Evolutionary conservation across 2,797 vertebrate species (phyloP).

Genomic region (Sylvilagus floridanus): DNA sequence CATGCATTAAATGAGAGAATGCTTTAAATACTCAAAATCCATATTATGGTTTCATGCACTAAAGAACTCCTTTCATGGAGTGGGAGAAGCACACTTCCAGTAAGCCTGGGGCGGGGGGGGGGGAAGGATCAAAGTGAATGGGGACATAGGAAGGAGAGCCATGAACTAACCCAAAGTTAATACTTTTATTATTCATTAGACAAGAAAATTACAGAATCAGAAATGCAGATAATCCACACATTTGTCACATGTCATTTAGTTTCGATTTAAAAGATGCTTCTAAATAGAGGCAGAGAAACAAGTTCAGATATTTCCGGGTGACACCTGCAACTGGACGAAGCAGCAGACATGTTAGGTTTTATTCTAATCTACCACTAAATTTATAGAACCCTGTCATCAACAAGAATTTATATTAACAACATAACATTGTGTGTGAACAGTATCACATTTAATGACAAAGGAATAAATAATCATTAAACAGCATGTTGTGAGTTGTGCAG

Average conservation of each 20-base stretch:
- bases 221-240: constrained; percentile 31
- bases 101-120: neutral
- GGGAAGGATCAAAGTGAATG: neutral
- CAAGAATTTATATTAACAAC: neutral
- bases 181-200: constrained; percentile 42
- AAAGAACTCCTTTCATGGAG: neutral
- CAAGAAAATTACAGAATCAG: constrained; percentile 56
- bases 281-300: constrained; percentile 24
- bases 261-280: constrained; percentile 48
- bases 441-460: neutral
- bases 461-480: neutral
- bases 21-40: constrained; percentile 17
- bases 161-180: neutral
- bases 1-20: neutral
- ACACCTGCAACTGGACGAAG: neutral
- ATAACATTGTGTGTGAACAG: neutral
- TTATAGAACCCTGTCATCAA: neutral
- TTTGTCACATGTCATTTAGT: constrained; percentile 22
- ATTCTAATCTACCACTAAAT: neutral
- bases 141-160: neutral
- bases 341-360: neutral
- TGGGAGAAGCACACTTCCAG: neutral
- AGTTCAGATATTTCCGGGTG: neutral
- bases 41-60: neutral
- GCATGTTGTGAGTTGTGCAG: neutral